Evolutionary conservation across 1,140 invertebrate species (phyloP), one percentile per base, ranked within the genome.

Genomic region (Berghia stephanieae): DNA sequence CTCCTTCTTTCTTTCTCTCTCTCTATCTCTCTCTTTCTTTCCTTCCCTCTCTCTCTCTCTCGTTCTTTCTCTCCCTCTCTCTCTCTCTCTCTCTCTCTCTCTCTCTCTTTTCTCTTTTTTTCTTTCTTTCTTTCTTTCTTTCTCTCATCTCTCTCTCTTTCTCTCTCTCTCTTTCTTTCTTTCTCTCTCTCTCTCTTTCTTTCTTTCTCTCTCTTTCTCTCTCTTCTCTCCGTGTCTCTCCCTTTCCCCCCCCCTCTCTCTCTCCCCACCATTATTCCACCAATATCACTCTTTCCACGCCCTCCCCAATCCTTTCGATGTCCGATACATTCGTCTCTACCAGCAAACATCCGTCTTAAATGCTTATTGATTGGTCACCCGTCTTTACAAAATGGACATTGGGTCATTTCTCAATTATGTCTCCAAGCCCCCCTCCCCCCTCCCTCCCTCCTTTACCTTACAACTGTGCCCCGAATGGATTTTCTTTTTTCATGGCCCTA

Each of bases 181-280:
- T 60, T 60, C n/a, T 21, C 55, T 60, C 34, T 60, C 21, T 60
- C 55, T 21, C 34, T 60, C 55, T 60, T 31, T 60, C 55, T 60
- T 31, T 21, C 55, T 21, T 21, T 60, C 55, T 31, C 55, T 60
- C 55, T 60, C 55, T 60, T 31, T 60, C 55, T 21, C 21, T 21
- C 55, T 60, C 21, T 34, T 63, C 57, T 63, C 57, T 63, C 57
- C 36, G 24, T 63, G 24, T 63, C 57, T 63, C 57, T 63, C 57
- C 36, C 57, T 63, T 34, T 63, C 57, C 36, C 57, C 36, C 57
- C 36, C 57, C 36, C 57, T 63, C 57, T 63, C 57, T 63, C 57
- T 63, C 57, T 63, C 57, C n/a, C 46, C n/a, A 13, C n/a, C n/a
- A 5, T n/a, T 49, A 13, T 49, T 5, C 5, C 46, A 13, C 46